Percentiles rank a stretch among this genome's conserved stretches.
phyloP scores from a whole-genome alignment of 1,140 invertebrate genomes.

The Heliconius nattereri region DNA sequence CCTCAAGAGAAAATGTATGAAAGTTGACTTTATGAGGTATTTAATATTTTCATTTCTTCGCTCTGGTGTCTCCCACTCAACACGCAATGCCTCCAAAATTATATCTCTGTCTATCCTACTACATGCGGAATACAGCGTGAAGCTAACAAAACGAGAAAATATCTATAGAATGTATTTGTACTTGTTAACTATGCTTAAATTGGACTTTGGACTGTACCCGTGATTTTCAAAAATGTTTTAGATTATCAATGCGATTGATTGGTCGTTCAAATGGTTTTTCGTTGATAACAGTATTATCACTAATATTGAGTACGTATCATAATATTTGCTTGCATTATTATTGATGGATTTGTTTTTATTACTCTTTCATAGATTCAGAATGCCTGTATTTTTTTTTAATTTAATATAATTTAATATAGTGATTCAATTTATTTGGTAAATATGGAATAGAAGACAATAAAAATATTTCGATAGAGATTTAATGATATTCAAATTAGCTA shows the following conservation, averaged over 20 bases:
- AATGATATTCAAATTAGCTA: too few species aligned
- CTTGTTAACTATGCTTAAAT: background rate
- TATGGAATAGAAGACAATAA: too few species aligned
- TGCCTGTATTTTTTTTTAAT: background rate
- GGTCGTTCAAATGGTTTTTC: background rate
- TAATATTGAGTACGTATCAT: background rate
- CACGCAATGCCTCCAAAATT: too few species aligned
- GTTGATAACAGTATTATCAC: background rate
- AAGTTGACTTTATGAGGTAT: too few species aligned
- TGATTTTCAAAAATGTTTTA: background rate
- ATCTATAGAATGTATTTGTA: background rate
- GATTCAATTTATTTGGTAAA: background rate
- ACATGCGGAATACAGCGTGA: background rate
- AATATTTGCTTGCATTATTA: background rate
- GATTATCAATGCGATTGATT: background rate
- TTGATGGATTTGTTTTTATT: slow-evolving; percentile 1
- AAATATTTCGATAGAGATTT: too few species aligned
- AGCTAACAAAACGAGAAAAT: background rate
- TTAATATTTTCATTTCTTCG: too few species aligned
- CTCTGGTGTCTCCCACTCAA: too few species aligned
- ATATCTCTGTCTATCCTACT: too few species aligned
- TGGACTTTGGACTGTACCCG: background rate
- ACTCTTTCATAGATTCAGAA: background rate
- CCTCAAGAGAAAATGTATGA: too few species aligned
- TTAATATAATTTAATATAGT: background rate